phyloP scores from a whole-genome alignment of 1,140 invertebrate species.

The Anoplophora glabripennis region DNA sequence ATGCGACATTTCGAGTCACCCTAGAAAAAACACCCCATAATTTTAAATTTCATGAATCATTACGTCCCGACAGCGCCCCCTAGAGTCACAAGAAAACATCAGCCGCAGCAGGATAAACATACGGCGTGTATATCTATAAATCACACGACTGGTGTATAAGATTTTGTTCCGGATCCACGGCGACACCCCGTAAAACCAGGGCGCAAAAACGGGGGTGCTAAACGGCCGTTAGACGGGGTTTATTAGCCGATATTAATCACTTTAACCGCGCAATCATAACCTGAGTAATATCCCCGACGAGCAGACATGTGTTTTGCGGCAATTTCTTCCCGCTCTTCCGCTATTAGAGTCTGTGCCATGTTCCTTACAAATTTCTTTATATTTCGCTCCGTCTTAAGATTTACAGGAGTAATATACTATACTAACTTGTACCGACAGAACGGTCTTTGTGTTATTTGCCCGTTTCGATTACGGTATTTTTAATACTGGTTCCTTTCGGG shows the following conservation, averaged over 20 bases:
- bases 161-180: too few species aligned
- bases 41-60: too few species aligned
- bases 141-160: too few species aligned
- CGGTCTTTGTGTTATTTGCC: not conserved
- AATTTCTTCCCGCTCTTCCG: slow-evolving; percentile 1
- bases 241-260: slow-evolving; percentile 7
- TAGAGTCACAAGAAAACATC: too few species aligned
- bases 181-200: too few species aligned
- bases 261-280: slow-evolving; percentile 1
- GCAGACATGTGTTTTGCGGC: slow-evolving; percentile 1
- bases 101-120: too few species aligned
- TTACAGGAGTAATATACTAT: not conserved
- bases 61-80: too few species aligned
- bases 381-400: not conserved
- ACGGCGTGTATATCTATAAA: too few species aligned
- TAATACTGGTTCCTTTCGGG: too few species aligned
- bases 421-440: too few species aligned
- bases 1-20: too few species aligned
- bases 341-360: not conserved
- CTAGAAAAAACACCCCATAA: too few species aligned
- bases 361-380: slow-evolving; percentile 3
- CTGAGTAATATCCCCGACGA: slow-evolving; percentile 1
- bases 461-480: not conserved
- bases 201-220: not conserved
- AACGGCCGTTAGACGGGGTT: slow-evolving; percentile 1